Conservation (phyloP, 2,113 vertebrate species). For the Pomatostomus ruficeps region DNA sequence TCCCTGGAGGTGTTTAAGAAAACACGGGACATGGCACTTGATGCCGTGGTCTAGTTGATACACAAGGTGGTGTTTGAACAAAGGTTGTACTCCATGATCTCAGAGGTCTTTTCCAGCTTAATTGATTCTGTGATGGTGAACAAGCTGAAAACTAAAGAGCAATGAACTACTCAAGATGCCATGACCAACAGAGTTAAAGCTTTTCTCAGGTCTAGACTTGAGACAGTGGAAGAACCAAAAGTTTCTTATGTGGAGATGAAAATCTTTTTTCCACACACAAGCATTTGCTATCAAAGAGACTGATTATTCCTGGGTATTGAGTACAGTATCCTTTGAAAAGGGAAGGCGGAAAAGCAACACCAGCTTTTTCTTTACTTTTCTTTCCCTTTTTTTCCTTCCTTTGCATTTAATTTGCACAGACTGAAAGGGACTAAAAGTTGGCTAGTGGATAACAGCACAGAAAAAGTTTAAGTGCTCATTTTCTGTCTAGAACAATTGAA, state of each 20-base stretch:
- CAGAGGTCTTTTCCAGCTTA: background rate
- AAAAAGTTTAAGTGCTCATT: background rate
- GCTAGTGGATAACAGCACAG: background rate
- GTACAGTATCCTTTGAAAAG: background rate
- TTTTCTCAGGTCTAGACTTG: background rate
- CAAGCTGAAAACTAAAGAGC: background rate
- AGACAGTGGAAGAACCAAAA: background rate
- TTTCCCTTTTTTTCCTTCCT: background rate
- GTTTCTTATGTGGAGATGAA: background rate
- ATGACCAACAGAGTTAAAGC: background rate
- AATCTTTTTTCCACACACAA: background rate
- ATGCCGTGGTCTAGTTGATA: background rate
- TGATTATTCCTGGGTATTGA: background rate
- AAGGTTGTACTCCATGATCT: background rate
- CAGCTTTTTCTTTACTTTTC: background rate
- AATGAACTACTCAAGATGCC: background rate
- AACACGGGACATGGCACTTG: background rate
- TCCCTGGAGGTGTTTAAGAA: background rate
- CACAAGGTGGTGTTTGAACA: background rate
- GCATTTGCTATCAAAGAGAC: background rate
- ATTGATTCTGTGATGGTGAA: background rate
- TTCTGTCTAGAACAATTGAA: background rate
- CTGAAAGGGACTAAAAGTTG: background rate
- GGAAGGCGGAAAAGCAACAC: background rate
- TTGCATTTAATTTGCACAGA: background rate